A percentile compares a stretch with the other conserved stretches of the same genome.
phyloP scores from a whole-genome alignment of 2,797 vertebrate species.

The Aulostomus chinensis region DNA sequence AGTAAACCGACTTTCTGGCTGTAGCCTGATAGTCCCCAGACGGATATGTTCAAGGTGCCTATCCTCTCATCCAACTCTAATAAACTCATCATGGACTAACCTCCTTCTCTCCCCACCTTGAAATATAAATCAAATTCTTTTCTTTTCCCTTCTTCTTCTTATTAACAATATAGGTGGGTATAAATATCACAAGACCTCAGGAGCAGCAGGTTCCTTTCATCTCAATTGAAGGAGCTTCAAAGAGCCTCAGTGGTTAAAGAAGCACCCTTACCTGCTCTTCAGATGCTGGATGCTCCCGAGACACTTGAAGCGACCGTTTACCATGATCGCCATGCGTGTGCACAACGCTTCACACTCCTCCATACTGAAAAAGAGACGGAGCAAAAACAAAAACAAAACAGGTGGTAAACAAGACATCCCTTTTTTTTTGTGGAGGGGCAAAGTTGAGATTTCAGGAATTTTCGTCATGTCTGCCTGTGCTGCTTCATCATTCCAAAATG shows the following conservation, averaged over 20 bases:
- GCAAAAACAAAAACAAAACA: no score
- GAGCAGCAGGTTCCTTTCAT: constrained; percentile 40
- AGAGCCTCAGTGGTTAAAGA: neutral
- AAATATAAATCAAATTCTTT: no score
- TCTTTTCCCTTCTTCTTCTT: no score
- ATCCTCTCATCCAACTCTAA: neutral
- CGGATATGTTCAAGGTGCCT: neutral
- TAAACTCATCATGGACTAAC: no score
- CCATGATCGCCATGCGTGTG: constrained; percentile 98
- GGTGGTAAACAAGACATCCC: no score
- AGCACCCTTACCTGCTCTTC: constrained; percentile 86
- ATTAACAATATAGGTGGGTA: no score
- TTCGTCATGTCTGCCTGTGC: no score
- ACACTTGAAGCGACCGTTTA: constrained; percentile 94
- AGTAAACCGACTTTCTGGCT: neutral
- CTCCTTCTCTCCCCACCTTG: no score
- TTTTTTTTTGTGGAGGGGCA: no score
- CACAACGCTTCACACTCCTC: constrained; percentile 98
- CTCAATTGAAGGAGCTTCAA: constrained; percentile 21
- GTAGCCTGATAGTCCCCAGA: neutral
- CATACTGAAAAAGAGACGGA: constrained; percentile 83
- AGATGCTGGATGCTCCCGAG: constrained; percentile 97
- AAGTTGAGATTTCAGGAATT: no score
- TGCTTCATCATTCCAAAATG: no score
- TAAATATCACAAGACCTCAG: constrained; percentile 24